phyloP scores from a whole-genome alignment of 1,140 invertebrate genomes.

The Tyrophagus putrescentiae region DNA sequence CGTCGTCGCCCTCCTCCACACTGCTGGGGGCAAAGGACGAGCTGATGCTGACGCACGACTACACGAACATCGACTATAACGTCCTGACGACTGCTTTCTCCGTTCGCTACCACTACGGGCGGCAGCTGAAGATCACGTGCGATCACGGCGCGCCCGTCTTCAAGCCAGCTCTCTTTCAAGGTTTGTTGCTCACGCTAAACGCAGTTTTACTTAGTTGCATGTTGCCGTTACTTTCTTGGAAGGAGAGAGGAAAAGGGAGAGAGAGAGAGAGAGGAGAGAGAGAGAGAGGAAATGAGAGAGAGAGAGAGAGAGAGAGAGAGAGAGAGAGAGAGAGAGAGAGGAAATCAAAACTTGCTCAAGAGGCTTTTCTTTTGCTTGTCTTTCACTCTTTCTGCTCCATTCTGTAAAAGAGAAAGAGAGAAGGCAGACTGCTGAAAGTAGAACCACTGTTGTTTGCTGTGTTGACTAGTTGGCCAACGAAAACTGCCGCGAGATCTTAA shows the following conservation, averaged over 20 bases:
- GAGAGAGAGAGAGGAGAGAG: constrained; percentile 11
- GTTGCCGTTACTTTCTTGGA: too few species aligned
- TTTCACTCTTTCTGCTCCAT: not conserved
- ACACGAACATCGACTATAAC: not conserved
- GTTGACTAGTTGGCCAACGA: too few species aligned
- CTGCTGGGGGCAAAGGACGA: too few species aligned
- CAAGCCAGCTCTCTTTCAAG: constrained; percentile 19
- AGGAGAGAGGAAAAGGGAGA: constrained; percentile 8
- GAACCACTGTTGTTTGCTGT: too few species aligned
- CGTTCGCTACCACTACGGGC: not conserved
- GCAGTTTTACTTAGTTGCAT: too few species aligned
- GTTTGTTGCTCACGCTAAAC: too few species aligned
- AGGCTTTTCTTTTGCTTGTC: not conserved
- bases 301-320: constrained; percentile 16
- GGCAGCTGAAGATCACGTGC: constrained; percentile 8
- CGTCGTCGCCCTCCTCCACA: too few species aligned
- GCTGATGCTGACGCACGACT: not conserved
- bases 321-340: not conserved
- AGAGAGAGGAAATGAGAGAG: constrained; percentile 7
- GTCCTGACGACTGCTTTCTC: constrained; percentile 1
- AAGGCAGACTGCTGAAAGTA: too few species aligned
- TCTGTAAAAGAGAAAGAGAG: not conserved
- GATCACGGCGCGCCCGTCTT: constrained; percentile 10
- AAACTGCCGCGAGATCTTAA: too few species aligned
- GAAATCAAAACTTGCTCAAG: not conserved